phyloP scores from a whole-genome alignment of 2,888 invertebrate species.

The Agrotis exclamationis region DNA sequence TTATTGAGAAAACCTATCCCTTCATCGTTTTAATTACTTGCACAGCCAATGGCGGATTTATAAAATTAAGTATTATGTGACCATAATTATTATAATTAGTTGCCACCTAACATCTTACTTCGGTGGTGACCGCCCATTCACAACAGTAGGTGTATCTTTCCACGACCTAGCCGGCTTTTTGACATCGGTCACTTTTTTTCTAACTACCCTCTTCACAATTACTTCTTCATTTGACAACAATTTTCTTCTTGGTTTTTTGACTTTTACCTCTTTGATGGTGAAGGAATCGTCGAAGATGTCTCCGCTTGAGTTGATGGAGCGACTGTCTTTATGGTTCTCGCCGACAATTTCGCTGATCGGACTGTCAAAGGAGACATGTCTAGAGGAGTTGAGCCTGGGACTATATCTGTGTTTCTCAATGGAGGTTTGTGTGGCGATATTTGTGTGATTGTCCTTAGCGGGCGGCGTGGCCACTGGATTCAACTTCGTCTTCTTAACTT shows the following conservation, averaged over 20 bases:
- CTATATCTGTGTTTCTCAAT: constrained; percentile 74
- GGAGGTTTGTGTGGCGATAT: constrained; percentile 87
- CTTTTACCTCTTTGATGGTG: constrained; percentile 79
- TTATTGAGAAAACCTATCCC: constrained; percentile 25
- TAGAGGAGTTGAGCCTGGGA: constrained; percentile 61
- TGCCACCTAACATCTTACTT: constrained; percentile 65
- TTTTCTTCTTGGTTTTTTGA: constrained; percentile 80
- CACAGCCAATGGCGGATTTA: constrained; percentile 28
- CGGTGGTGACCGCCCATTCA: constrained; percentile 83
- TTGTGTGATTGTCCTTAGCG: constrained; percentile 81
- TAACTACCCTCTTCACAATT: constrained; percentile 81
- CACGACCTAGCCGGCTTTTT: constrained; percentile 80
- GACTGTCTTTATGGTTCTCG: constrained; percentile 67
- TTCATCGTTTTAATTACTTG: constrained; percentile 8
- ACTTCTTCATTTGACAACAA: constrained; percentile 80
- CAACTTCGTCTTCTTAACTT: constrained; percentile 80
- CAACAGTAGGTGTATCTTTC: constrained; percentile 81
- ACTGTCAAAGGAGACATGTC: constrained; percentile 85
- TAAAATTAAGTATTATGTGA: constrained; percentile 32
- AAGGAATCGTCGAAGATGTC: constrained; percentile 89
- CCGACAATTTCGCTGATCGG: constrained; percentile 82
- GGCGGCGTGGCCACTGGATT: constrained; percentile 84
- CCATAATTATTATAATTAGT: constrained; percentile 40
- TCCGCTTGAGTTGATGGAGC: constrained; percentile 78
- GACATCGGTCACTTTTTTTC: constrained; percentile 78